A percentile compares a stretch with the other conserved stretches of the same genome.
phyloP scores from a whole-genome alignment of 2,888 invertebrate genomes.

The Scrobipalpa atriplicella region DNA sequence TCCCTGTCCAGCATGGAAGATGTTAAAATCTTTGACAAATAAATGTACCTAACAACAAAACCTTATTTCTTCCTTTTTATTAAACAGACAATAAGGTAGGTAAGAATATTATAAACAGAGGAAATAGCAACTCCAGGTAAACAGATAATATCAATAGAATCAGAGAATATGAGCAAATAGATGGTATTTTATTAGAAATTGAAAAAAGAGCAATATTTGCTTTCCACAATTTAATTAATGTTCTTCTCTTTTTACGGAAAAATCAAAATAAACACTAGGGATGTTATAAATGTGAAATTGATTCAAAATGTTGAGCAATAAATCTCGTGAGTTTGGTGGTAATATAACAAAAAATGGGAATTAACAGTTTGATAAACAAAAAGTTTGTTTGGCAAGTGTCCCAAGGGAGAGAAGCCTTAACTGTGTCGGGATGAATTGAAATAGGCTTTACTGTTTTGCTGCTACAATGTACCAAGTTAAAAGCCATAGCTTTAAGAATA shows the following conservation, averaged over 20 bases:
- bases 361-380: conserved; percentile 78
- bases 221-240: background rate
- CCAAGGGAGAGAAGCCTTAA: conserved; percentile 53
- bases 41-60: too few species aligned
- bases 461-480: background rate
- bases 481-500: background rate
- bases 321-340: conserved; percentile 71
- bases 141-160: too few species aligned
- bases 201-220: background rate
- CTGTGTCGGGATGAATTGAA: conserved; percentile 39
- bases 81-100: too few species aligned
- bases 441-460: conserved; percentile 50
- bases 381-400: conserved; percentile 74
- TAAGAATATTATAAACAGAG: too few species aligned
- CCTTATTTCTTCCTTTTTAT: too few species aligned
- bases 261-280: conserved; percentile 67
- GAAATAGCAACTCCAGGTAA: too few species aligned
- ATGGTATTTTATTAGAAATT: background rate
- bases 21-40: too few species aligned
- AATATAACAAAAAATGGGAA: conserved; percentile 79
- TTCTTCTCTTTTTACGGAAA: conserved; percentile 47
- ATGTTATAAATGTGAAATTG: conserved; percentile 78
- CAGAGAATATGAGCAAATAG: too few species aligned
- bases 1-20: too few species aligned
- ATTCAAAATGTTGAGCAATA: conserved; percentile 77